A percentile compares a stretch with the other conserved stretches of the same genome.
Conservation (phyloP, 2,113 vertebrate genomes). For the Pseudopodoces humilis region DNA sequence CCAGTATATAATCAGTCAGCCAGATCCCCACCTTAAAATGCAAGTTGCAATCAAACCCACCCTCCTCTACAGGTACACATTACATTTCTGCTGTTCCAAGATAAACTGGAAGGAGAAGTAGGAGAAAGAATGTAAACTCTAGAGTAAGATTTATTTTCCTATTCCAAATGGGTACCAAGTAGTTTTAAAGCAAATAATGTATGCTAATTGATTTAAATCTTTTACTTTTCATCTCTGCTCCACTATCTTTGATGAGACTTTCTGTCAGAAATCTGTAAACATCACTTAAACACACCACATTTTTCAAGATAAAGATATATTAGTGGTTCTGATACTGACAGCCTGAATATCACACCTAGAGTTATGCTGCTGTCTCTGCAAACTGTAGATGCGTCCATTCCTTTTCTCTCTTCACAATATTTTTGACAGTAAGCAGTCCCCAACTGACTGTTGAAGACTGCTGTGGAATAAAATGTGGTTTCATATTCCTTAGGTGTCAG, state of each 20-base stretch:
- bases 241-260: neutral
- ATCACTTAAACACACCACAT: neutral
- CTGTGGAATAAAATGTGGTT: neutral
- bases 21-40: neutral
- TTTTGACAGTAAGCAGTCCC: neutral
- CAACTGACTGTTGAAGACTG: neutral
- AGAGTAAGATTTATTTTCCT: constrained; percentile 7
- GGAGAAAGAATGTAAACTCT: neutral
- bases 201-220: neutral
- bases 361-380: neutral
- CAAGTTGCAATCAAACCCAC: neutral
- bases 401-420: neutral
- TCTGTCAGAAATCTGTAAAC: neutral
- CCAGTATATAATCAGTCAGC: neutral
- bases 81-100: neutral
- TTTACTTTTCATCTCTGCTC: neutral
- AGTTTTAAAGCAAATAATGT: constrained; percentile 26
- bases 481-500: neutral
- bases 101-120: neutral
- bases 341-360: neutral
- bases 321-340: neutral
- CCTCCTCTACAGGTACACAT: neutral
- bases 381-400: neutral
- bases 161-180: neutral
- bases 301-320: neutral